These are phyloP conservation scores for Calliopum simillimum DNA, from an alignment of 2,888 invertebrate genomes.

Conservation along the genomic window DNA sequence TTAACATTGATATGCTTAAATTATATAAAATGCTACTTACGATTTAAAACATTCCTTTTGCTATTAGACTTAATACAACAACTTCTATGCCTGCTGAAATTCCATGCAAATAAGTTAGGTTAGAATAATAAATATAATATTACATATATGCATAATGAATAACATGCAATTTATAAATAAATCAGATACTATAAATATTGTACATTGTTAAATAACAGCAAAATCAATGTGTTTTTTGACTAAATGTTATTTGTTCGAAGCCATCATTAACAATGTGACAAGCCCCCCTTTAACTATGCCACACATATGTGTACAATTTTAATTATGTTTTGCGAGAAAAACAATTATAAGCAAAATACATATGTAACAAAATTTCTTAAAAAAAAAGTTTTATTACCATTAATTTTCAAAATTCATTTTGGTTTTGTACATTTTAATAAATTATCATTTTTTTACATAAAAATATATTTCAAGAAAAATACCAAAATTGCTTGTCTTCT, in stretches of 20 bases:
- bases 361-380: slow-evolving; percentile 46
- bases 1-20: too few species aligned
- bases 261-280: slow-evolving; percentile 1
- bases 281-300: slow-evolving; percentile 5
- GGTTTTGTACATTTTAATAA: slow-evolving; percentile 41
- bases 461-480: slow-evolving; percentile 8
- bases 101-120: slow-evolving; percentile 46
- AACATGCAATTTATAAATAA: slow-evolving; percentile 9
- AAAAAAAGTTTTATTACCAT: slow-evolving; percentile 19
- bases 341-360: slow-evolving; percentile 51
- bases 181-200: slow-evolving; percentile 34
- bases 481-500: slow-evolving; percentile 9
- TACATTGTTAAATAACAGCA: slow-evolving; percentile 38
- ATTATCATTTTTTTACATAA: slow-evolving; percentile 42
- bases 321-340: slow-evolving; percentile 3
- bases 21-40: too few species aligned
- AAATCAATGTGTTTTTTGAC: slow-evolving; percentile 38
- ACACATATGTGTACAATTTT: slow-evolving; percentile 26
- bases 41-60: too few species aligned
- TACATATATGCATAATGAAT: slow-evolving; percentile 36
- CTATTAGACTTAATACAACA: too few species aligned
- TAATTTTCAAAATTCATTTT: slow-evolving; percentile 1
- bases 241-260: slow-evolving; percentile 38
- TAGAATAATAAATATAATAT: slow-evolving; percentile 57
- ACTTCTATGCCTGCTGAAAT: too few species aligned